Evolutionary conservation across 2,113 vertebrate genomes (phyloP), one percentile per base, ranked within the genome.

Genomic region (Varanus salvator): DNA sequence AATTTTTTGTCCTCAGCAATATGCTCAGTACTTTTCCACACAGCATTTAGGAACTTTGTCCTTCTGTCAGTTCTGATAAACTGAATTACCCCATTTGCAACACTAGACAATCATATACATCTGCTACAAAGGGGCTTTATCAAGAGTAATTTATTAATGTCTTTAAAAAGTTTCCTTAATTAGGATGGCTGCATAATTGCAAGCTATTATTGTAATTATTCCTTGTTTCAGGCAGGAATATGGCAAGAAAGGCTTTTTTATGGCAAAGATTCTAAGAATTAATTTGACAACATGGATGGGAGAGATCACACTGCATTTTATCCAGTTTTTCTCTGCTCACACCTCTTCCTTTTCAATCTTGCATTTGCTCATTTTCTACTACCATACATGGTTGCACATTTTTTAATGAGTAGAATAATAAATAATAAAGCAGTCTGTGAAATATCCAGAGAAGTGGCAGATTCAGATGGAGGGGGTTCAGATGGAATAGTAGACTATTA

Each of bases 171-270:
- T 76, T 66, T 84, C 19, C 71, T 89, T 84, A 84, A 84, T 84
- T 38, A 84, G 54, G 68, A 89, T 44, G 38, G 80, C 31, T 89
- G 57, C 44, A 84, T 84, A 89, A 89, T 76, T 66, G 57, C 34
- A 75, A 84, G 34, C 12, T 89, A 89, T 89, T 84, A 76, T 52
- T 89, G 54, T 76, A 75, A 84, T 89, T 84, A 89, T 84, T 89
- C 60, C 29, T 76, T 84, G 21, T 89, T 83, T 76, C 80, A 84
- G 80, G 80, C 71, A 84, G 54, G 80, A 44, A 84, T 89, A 84
- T 84, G 81, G 80, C 38, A 89, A 84, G 38, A 38, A 80, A 80
- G 31, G 11, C n/a, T 34, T 15, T 54, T 71, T 38, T 34, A 34
- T 68, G 50, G 75, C 60, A 87, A 50, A 77, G 50, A 74, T 48